phyloP scores from a whole-genome alignment of 2,113 vertebrate genomes.

The Corythornis madagascariensis region DNA sequence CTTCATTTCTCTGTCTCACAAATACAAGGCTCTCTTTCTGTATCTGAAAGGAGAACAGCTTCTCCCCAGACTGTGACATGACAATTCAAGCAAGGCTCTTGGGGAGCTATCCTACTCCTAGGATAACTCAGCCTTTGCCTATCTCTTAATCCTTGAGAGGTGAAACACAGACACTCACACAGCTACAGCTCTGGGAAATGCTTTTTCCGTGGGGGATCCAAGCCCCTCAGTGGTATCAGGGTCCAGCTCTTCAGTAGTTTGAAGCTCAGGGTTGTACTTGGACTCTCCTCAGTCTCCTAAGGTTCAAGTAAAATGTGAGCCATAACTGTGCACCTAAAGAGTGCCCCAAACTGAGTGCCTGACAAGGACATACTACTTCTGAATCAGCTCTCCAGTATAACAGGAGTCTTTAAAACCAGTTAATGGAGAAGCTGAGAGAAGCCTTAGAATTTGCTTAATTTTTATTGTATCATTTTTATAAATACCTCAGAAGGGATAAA shows the following conservation, averaged over 20 bases:
- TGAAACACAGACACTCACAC: not conserved
- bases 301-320: not conserved
- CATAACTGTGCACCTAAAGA: not conserved
- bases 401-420: constrained; percentile 17
- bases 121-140: not conserved
- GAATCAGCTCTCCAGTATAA: constrained; percentile 25
- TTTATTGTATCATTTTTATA: constrained; percentile 53
- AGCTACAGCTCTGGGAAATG: not conserved
- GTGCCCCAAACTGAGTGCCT: not conserved
- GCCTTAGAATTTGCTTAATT: constrained; percentile 54
- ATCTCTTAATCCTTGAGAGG: not conserved
- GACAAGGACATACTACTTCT: not conserved
- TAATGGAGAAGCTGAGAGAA: constrained; percentile 30
- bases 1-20: not conserved
- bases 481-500: constrained; percentile 42
- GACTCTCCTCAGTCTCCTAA: not conserved
- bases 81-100: not conserved
- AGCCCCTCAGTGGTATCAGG: not conserved
- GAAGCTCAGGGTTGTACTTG: not conserved
- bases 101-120: not conserved
- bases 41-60: not conserved
- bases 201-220: rapidly evolving
- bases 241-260: not conserved
- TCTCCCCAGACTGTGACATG: not conserved
- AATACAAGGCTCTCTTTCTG: not conserved